Evolutionary conservation across 2,797 vertebrate species (phyloP).

Genomic region (Leptoclinus maculatus): DNA sequence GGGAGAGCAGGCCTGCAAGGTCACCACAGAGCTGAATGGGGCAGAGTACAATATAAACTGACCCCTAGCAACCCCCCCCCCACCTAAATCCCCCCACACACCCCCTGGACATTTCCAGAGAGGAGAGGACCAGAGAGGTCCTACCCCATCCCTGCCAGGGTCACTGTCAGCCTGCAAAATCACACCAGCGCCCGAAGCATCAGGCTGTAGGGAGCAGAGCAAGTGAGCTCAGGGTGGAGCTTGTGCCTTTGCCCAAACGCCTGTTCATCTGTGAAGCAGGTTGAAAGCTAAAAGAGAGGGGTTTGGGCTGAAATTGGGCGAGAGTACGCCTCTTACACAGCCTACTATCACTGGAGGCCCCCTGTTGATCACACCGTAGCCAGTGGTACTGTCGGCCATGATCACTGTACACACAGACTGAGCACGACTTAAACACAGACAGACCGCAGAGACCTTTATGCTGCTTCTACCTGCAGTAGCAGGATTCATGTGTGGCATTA

Average conservation of each 20-base stretch:
- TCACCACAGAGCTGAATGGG: conserved; percentile 73
- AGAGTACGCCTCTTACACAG: conserved; percentile 60
- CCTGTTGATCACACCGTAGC: conserved; percentile 62
- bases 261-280: conserved; percentile 45
- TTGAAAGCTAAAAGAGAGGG: conserved; percentile 39
- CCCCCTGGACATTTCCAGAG: conserved; percentile 64
- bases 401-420: conserved; percentile 60
- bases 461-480: conserved; percentile 67
- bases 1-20: conserved; percentile 79
- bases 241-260: conserved; percentile 36
- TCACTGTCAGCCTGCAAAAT: conserved; percentile 82
- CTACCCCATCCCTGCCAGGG: conserved; percentile 69
- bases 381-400: conserved; percentile 71
- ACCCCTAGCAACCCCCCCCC: conserved; percentile 63
- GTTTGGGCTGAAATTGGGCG: conserved; percentile 47
- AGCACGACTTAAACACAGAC: conserved; percentile 59
- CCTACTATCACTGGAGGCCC: conserved; percentile 59
- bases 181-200: conserved; percentile 74
- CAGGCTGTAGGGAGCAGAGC: conserved; percentile 33
- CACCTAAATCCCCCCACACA: conserved; percentile 35
- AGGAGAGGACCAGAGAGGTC: conserved; percentile 56
- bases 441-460: conserved; percentile 75
- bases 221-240: conserved; percentile 27
- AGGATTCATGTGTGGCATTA: conserved; percentile 63
- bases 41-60: conserved; percentile 71